Base-by-base conservation (phyloP, 1,140 invertebrate species). In the Lucilia sericata region DNA sequence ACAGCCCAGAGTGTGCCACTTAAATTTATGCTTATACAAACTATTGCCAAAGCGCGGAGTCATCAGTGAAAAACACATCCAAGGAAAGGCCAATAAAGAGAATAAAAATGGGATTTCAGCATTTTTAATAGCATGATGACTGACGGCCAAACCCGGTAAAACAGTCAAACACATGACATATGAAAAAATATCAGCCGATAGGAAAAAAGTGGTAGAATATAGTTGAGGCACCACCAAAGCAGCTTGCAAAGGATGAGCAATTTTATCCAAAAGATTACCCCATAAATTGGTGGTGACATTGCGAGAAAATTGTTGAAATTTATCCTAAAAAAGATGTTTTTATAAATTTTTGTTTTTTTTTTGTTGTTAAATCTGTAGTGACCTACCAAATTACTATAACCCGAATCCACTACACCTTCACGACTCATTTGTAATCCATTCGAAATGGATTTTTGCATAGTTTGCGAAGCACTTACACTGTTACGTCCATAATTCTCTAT, bases 11-110 rank as follows among this genome's bases (percentile, higher is more conserved):
- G 87, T 89, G 81, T 90, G 88, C 89, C 89, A 91, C 42, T 91
- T 86, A 4, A 91, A 83, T 80, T 91, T 91, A 12, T 86, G 86
- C 80, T 91, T 90, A 82, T 87, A 88, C 5, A 91, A 86, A 25
- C 88, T 84, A 1, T 85, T 87, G 0, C 89, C 89, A 70, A 91
- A 91, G 8, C 89, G 88, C 2, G 89, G 89, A 34, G 89, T 91
- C 89, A 91, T 91, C 85, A 91, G 84, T 2, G 89, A 89, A 83
- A 91, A 91, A 85, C 89, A 91, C 89, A 91, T 91, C 89, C 89
- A 91, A 12, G 89, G 89, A 34, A 91, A 91, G 36, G 89, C 89
- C n/a, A 91, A 84, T 70, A 91, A 85, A 7, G 89, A 91, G 80
- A 89, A 91, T n/a, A 91, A 86, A 25, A 91, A 91, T 8, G 89